Base-by-base conservation (phyloP, 2,888 invertebrate genomes). In the Calliscelio sp. region DNA sequence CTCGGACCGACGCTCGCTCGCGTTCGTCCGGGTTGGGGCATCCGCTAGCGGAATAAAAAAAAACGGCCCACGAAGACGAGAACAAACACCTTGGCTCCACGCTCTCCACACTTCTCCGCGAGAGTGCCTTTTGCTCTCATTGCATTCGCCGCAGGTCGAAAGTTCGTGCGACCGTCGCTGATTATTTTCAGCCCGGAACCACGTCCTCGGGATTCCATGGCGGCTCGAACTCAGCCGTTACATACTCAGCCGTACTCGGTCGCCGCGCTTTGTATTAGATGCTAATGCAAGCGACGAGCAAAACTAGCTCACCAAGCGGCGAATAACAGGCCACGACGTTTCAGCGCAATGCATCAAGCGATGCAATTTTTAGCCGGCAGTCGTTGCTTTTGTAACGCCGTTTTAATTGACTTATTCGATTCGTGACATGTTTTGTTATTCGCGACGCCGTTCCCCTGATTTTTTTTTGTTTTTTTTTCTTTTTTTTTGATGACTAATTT, bases 181-280 rank as follows among this genome's bases (percentile, higher is more conserved):
- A 90, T 91, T 92, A 92, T 92, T 92, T 92, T 90, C 89, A 90
- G 90, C 89, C 90, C 91, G 91, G 91, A 91, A 91, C 89, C 87
- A 89, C 87, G 87, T 88, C 88, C 87, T 88, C 86, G 87, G 86
- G 87, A 90, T 90, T 88, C 90, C 89, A 61, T 84, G 86, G 84
- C 86, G 86, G 74, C 84, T 81, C 85, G 77, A 74, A 73, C 81
- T 57, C 32, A 46, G 53, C 59, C 53, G 66, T 46, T 59, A 41
- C 49, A 86, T 71, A 74, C 59, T 44, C 35, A 25, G 66, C 81
- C 38, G 55, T 16, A 32, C 28, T 28, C 44, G 46, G 46, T 8
- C 71, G 71, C 71, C 66, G 65, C 51, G 53, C 70, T 66, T 77
- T 77, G 71, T 71, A 82, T 71, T 77, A 77, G 82, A 74, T 59